Evolutionary conservation across 2,888 invertebrate genomes (phyloP).

Genomic region (Acrocera orbiculus): DNA sequence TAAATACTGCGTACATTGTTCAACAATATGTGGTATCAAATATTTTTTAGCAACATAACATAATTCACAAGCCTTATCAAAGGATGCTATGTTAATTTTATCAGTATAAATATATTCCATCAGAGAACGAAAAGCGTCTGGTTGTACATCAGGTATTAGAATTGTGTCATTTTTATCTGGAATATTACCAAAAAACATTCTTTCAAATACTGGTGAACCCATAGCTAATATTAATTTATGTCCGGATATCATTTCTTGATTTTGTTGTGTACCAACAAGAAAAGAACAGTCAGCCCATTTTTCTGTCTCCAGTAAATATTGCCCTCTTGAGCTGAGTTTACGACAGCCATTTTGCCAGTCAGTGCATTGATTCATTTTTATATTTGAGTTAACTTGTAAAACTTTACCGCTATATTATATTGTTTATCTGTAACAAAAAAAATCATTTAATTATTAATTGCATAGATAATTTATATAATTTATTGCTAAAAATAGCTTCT

Average conservation of each 20-base stretch:
- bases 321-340: constrained; percentile 52
- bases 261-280: constrained; percentile 59
- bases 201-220: constrained; percentile 76
- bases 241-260: constrained; percentile 46
- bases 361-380: no score
- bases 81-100: constrained; percentile 57
- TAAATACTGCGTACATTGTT: constrained; percentile 66
- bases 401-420: no score
- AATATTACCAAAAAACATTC: constrained; percentile 75
- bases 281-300: constrained; percentile 66
- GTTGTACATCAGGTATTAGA: constrained; percentile 66
- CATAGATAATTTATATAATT: no score
- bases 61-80: constrained; percentile 71
- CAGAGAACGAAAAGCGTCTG: constrained; percentile 67
- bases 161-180: constrained; percentile 63
- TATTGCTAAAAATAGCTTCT: no score
- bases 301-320: constrained; percentile 55
- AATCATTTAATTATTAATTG: no score
- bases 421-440: no score
- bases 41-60: constrained; percentile 82
- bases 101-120: constrained; percentile 75
- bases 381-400: no score
- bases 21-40: constrained; percentile 66
- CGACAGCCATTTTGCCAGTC: constrained; percentile 65
- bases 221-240: constrained; percentile 70